Base-by-base conservation (phyloP, 2,113 vertebrate species). In the Ranitomeya variabilis region DNA sequence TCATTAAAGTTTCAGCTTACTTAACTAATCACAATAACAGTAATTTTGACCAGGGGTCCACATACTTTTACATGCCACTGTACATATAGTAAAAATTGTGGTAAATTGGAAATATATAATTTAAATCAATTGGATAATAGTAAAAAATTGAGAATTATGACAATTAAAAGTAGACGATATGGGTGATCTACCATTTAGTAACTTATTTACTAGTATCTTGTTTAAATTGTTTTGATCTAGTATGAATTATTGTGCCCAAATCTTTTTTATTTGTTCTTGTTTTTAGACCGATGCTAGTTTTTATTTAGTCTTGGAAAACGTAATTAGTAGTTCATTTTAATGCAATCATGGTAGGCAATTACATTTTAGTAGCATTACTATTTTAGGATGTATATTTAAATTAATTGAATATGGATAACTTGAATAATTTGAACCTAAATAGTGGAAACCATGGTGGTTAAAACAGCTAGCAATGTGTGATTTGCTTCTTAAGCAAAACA, bases 401-500 rank as follows among this genome's bases (percentile, higher is more conserved):
- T 14, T n/a, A 67, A 19, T 45, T 45, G 73, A 76, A 76, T 51
- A 76, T 76, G 8, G 73, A 76, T 76, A 51, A 45, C 12, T 76
- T 19, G 73, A 74, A 45, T 18, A 51, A 76, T 19, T 21, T 51
- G 19, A 80, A 16, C 66, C 18, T 74, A 45, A 31, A 60, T 74
- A 74, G 67, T 52, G 55, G 21, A 85, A 85, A 73, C 52, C 57
- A 26, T 76, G 54, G 59, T 51, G 26, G 62, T 67, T 67, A 60
- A 52, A n/a, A 85, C 16, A 59, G 54, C 59, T 85, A 74, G 26
- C 16, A 74, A 62, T 23, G 60, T 85, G 64, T 95, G 92, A 91
- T 87, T 57, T 94, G 93, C 94, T 94, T 94, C 52, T 95, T 95
- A 96, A 97, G 94, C 95, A 97, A 97, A 97, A 97, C 96, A 97